Percentiles rank a stretch among this genome's conserved stretches.
Conservation (phyloP, 2,113 vertebrate genomes). For the Diadophis punctatus region DNA sequence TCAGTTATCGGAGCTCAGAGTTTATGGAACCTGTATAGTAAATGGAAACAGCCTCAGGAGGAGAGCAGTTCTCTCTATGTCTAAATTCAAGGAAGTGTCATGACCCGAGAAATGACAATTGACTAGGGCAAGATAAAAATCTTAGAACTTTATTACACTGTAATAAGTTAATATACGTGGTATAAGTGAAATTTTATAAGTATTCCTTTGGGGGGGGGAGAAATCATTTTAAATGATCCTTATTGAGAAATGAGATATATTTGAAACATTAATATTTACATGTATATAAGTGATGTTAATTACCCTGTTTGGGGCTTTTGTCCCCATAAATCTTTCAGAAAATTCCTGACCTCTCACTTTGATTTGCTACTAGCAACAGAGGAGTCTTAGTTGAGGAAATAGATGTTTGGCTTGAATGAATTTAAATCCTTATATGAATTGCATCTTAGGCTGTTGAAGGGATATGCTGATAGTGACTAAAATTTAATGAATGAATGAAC, state of each 20-base stretch:
- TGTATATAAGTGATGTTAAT: not conserved
- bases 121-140: not conserved
- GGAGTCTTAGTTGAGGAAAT: not conserved
- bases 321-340: not conserved
- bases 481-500: not conserved
- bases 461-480: not conserved
- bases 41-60: slow-evolving; percentile 34
- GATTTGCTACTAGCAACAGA: not conserved
- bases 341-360: not conserved
- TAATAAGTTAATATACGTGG: not conserved
- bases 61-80: slow-evolving; percentile 3
- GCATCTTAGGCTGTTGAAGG: not conserved
- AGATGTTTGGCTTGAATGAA: not conserved
- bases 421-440: not conserved
- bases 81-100: slow-evolving; percentile 21
- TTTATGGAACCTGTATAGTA: not conserved
- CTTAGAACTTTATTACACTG: not conserved
- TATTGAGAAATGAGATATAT: not conserved
- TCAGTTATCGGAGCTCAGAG: slow-evolving; percentile 32
- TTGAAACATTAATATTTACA: not conserved
- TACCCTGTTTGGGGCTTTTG: not conserved
- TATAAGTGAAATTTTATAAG: not conserved
- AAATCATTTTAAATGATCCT: not conserved
- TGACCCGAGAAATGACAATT: slow-evolving; percentile 7
- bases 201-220: not conserved